Base-by-base conservation (phyloP, 2,113 vertebrate genomes). In the Tetraodon nigroviridis region DNA sequence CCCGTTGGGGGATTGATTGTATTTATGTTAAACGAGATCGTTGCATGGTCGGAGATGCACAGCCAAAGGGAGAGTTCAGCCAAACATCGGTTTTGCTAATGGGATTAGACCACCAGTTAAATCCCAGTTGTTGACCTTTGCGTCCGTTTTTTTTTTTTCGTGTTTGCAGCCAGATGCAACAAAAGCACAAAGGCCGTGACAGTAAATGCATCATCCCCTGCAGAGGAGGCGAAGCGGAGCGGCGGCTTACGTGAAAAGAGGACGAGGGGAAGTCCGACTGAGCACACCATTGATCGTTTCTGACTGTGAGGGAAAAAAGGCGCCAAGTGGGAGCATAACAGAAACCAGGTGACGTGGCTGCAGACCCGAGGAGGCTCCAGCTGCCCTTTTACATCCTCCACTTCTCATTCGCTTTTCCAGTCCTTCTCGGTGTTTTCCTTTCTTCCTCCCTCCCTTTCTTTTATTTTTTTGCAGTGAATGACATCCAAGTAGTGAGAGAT, bases 281-380 rank as follows among this genome's bases (percentile, higher is more conserved):
- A 81, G 79, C 60, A 81, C 78, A 67, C 64, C 86, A 90, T 88
- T 75, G 89, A 89, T 90, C 78, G 79, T 83, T 69, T 79, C 80
- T 61, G 83, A 73, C 77, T 74, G 84, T 44, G 76, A 77, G 65
- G 80, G 65, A 73, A 81, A 75, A 75, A 71, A 73, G 80, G 66
- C 75, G 72, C 76, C 59, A 48, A 76, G 76, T n/a, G 22, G n/a
- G 67, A 69, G 70, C 67, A 64, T 66, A 76, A 78, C 59, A 68
- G 74, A 78, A 82, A 85, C 80, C 77, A 83, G 79, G 85, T 85
- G 83, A 88, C 70, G 74, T 67, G 46, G 75, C 78, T 67, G 72
- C 85, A 78, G 83, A 71, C 79, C 82, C 79, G 57, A 71, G 77
- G 72, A 87, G 79, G 75, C 80, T 73, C 56, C 71, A 75, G 79